Evolutionary conservation across 1,140 invertebrate genomes (phyloP).

Genomic region (Rhyzopertha dominica): DNA sequence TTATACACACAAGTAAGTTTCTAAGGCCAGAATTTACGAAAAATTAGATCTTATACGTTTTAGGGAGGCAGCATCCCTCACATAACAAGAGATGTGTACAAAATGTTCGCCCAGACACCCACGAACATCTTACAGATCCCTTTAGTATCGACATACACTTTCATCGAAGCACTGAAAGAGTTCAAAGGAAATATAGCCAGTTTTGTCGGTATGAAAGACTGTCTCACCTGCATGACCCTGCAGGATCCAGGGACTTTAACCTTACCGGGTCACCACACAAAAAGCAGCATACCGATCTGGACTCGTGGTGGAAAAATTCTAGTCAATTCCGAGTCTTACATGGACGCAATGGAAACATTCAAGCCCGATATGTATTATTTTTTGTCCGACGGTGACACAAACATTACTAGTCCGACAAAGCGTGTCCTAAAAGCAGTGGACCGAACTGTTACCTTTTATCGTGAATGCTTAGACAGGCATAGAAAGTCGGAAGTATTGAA

Average conservation of each 20-base stretch:
- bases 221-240: slow-evolving; percentile 55
- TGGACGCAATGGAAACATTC: slow-evolving; percentile 69
- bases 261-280: slow-evolving; percentile 61
- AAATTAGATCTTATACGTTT: slow-evolving; percentile 15
- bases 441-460: slow-evolving; percentile 54
- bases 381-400: slow-evolving; percentile 76
- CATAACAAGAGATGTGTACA: slow-evolving; percentile 60
- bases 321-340: slow-evolving; percentile 60
- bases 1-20: slow-evolving; percentile 52
- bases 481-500: slow-evolving; percentile 50
- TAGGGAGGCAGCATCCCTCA: slow-evolving; percentile 61
- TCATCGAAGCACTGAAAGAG: slow-evolving; percentile 50
- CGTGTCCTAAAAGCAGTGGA: slow-evolving; percentile 62
- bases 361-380: slow-evolving; percentile 75
- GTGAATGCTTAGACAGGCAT: slow-evolving; percentile 57
- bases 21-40: not conserved
- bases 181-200: slow-evolving; percentile 50
- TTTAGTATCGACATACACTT: slow-evolving; percentile 52
- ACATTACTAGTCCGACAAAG: slow-evolving; percentile 60
- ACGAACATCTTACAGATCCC: slow-evolving; percentile 56
- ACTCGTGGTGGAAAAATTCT: slow-evolving; percentile 64
- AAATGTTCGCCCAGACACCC: slow-evolving; percentile 49
- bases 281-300: slow-evolving; percentile 64
- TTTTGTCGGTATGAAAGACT: slow-evolving; percentile 59
- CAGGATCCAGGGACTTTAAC: slow-evolving; percentile 61